Evolutionary conservation across 2,888 invertebrate species (phyloP), one percentile per base, ranked within the genome.

Genomic region (Noctua pronuba): DNA sequence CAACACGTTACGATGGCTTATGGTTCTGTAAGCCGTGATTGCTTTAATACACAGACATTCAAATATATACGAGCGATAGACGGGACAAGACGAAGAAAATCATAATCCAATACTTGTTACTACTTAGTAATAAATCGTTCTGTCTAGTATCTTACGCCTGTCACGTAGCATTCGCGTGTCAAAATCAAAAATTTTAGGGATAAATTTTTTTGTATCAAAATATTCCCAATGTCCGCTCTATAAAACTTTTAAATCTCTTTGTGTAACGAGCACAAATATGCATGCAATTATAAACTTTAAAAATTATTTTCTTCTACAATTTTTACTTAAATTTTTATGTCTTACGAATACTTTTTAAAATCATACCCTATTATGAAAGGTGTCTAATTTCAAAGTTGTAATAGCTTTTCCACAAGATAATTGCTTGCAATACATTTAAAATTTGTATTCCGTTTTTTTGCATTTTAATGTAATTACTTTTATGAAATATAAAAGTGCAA

Each of bases 1-100:
- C 75, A 28, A 64, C 31, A 55, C 16, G 16, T 82, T 75, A 55
- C 55, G n/a, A 11, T 38, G n/a, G 52, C 28, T 0, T 46, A 31
- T 38, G 21, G 13, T 38, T 64, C 31, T 38, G 16, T 16, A 46
- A 55, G 44, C 35, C 21, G 28, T 55, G 31, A 38, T n/a, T 31
- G n/a, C n/a, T 3, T 60, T 2, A 52, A 49, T 82, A 77, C 46
- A 46, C 18, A 46, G 18, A 18, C 46, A 46, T 46, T 46, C 46
- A 46, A 49, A 7, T 49, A 49, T 49, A 21, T 21, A 49, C 49
- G 21, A 49, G 49, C 8, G 49, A 49, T 49, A 49, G 49, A 49
- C 49, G 8, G 2, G 24, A 10, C 8, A 21, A 49, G 24, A 10
- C 24, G 24, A 49, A 49, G 49, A 49, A 24, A 49, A 49, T 49